These are phyloP conservation scores for Luscinia luscinia DNA, from an alignment of 2,797 vertebrate species.

Conservation along the genomic window DNA sequence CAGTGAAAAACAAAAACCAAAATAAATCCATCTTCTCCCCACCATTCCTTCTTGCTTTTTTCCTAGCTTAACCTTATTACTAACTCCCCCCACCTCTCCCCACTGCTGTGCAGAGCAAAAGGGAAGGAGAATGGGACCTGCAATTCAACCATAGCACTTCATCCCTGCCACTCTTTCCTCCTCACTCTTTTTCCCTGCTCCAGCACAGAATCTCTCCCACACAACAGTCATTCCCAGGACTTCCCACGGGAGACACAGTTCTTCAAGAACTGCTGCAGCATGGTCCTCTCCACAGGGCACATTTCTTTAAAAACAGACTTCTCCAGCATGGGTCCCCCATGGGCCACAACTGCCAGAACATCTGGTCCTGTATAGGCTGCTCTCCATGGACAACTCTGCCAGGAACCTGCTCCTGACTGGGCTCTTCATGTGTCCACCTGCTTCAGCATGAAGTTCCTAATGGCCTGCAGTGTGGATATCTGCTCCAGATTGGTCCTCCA, in stretches of 20 bases:
- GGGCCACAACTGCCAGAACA: background rate
- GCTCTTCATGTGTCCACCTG: background rate
- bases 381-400: background rate
- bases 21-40: background rate
- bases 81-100: background rate
- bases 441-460: background rate
- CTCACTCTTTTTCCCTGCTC: background rate
- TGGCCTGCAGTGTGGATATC: background rate
- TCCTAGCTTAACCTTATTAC: background rate
- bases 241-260: accelerated
- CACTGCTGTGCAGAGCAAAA: accelerated
- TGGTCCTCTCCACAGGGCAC: background rate
- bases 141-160: background rate
- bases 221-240: background rate
- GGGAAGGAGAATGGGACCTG: accelerated
- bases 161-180: background rate
- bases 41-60: background rate
- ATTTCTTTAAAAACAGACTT: background rate
- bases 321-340: background rate
- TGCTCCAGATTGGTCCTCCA: background rate
- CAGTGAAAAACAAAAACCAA: background rate
- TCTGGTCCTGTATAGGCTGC: background rate
- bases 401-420: background rate
- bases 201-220: background rate
- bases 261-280: background rate